phyloP scores from a whole-genome alignment of 2,888 invertebrate species.

The Cerastoderma edule region DNA sequence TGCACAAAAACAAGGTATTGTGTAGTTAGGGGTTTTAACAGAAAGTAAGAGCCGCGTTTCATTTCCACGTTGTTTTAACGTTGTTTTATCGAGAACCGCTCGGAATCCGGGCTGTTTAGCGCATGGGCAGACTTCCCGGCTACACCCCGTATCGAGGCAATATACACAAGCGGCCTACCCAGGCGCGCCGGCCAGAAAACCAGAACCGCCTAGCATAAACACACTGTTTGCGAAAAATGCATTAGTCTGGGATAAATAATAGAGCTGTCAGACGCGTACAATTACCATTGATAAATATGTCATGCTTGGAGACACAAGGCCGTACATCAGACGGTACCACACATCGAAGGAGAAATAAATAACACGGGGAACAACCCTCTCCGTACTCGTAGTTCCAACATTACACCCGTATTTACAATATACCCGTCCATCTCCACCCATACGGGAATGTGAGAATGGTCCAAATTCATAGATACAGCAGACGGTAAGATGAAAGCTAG shows the following conservation, averaged over 20 bases:
- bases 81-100: too few relatives aligned
- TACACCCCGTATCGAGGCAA: conserved; percentile 36
- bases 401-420: background rate
- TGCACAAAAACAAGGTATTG: too few relatives aligned
- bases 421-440: too few relatives aligned
- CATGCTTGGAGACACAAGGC: conserved; percentile 38
- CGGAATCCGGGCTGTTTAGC: conserved; percentile 21
- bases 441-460: too few relatives aligned
- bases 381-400: too few relatives aligned
- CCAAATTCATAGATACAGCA: too few relatives aligned
- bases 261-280: conserved; percentile 49
- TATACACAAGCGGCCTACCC: conserved; percentile 43
- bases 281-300: conserved; percentile 63
- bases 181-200: conserved; percentile 25
- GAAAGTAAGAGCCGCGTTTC: too few relatives aligned
- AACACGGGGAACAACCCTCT: too few relatives aligned
- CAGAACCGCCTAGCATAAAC: conserved; percentile 56
- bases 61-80: too few relatives aligned
- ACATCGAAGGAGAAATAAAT: conserved; percentile 28
- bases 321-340: conserved; percentile 40
- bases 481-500: too few relatives aligned
- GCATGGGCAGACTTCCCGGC: conserved; percentile 35
- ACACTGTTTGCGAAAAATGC: conserved; percentile 60
- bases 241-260: conserved; percentile 62
- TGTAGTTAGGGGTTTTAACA: too few relatives aligned